Base-by-base conservation (phyloP, 2,797 vertebrate genomes). In the Protosalanx chinensis region DNA sequence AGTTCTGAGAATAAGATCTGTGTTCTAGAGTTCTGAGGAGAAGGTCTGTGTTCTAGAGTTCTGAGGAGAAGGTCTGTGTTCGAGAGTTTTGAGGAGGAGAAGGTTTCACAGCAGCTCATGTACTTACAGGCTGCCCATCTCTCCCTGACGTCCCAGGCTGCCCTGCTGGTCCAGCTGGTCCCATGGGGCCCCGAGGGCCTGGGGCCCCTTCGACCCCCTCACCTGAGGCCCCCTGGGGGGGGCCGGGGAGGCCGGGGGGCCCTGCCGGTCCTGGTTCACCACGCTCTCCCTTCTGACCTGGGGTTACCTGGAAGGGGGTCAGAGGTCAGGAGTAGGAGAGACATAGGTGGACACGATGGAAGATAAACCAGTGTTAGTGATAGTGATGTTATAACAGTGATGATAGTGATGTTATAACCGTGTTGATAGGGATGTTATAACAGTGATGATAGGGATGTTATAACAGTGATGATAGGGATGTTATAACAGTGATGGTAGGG, bases 91-190 rank as follows among this genome's bases (percentile, higher is more conserved):
- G 23, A 27, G 23, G 1, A 27, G 51, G 23, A 27, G 23, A 27
- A 27, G 51, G 51, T 53, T n/a, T 53, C 51, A n/a, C 6, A 16
- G 15, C 51, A 18, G 51, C 51, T 56, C 15, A 41, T 41, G 37
- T 77, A 93, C 93, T 93, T 87, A 96, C 87, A 49, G 87, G 80
- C 35, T 86, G 79, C 64, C 91, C 93, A 23, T 91, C 87, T 67
- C 84, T 89, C 7, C 90, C 93, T 3, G 92, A 75, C 67, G 33
- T 18, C 59, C 89, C 93, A 1, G 92, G 78, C 62, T 75, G 61
- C 4, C 89, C 90, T 30, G 86, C 4, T 29, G 74, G 66, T 64
- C 86, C 88, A 58, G 41, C 68, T 49, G 80, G 76, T 56, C 85
- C 92, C 49, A 72, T 86, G 62, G 90, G 88, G 13, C 88, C 85